Percentiles rank a stretch among this genome's conserved stretches.
phyloP scores from a whole-genome alignment of 2,113 vertebrate genomes.

The Hippocampus zosterae region DNA sequence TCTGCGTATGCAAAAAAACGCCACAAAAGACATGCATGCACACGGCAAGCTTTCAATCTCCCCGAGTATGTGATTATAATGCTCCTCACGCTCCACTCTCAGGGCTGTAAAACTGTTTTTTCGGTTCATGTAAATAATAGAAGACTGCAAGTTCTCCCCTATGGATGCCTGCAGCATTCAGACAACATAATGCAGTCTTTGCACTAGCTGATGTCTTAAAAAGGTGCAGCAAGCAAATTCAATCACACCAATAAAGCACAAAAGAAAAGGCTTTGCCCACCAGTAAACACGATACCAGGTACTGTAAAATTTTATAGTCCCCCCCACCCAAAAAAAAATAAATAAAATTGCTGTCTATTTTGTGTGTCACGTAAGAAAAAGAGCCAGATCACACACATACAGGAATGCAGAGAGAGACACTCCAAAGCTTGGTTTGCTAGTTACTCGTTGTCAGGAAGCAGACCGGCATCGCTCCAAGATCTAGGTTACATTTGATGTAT shows the following conservation, averaged over 20 bases:
- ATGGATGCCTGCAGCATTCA: conserved; percentile 15
- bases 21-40: not conserved
- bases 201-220: conserved; percentile 50
- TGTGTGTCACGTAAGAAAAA: not conserved
- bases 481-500: not conserved
- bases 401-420: not conserved
- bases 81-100: conserved; percentile 16
- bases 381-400: no score
- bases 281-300: not conserved
- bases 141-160: conserved; percentile 5
- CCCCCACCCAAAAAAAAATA: not conserved
- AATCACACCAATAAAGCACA: conserved; percentile 14
- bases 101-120: not conserved
- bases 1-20: not conserved
- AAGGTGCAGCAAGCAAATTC: conserved; percentile 37
- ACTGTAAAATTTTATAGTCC: not conserved
- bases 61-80: conserved; percentile 2
- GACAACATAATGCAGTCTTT: conserved; percentile 25
- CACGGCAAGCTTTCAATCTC: conserved; percentile 8
- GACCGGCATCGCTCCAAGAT: not conserved
- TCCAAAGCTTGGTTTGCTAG: not conserved
- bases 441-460: not conserved
- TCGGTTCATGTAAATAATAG: conserved; percentile 1
- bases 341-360: not conserved
- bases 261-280: conserved; percentile 28